Evolutionary conservation across 2,888 invertebrate species (phyloP).

Genomic region (Agapostemon virescens): DNA sequence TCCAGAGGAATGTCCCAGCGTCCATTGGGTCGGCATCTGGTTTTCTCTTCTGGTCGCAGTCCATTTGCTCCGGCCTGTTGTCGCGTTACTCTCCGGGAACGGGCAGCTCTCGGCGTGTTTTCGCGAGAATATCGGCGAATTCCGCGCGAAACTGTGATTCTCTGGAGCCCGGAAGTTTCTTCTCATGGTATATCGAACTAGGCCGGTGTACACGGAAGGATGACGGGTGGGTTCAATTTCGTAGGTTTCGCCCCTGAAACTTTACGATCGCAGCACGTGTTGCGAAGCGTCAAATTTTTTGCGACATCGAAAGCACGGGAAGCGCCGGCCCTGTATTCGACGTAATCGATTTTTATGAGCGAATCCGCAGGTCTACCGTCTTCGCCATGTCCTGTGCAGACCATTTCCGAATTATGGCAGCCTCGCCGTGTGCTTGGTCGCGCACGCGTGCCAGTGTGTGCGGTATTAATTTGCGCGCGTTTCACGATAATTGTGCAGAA

Average conservation of each 20-base stretch:
- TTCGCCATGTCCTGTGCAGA: slow-evolving; percentile 2
- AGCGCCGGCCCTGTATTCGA: neutral
- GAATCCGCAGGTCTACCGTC: slow-evolving; percentile 3
- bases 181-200: neutral
- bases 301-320: neutral
- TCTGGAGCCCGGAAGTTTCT: neutral
- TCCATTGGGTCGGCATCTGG: slow-evolving; percentile 63
- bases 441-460: slow-evolving; percentile 7
- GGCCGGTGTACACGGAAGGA: slow-evolving; percentile 10
- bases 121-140: slow-evolving; percentile 29
- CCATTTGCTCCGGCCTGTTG: slow-evolving; percentile 61
- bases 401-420: slow-evolving; percentile 37
- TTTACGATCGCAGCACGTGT: slow-evolving; percentile 43
- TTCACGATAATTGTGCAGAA: slow-evolving; percentile 63
- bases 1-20: slow-evolving; percentile 57
- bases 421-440: neutral
- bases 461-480: slow-evolving; percentile 56
- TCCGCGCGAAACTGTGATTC: slow-evolving; percentile 35
- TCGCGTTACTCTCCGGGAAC: slow-evolving; percentile 42
- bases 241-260: slow-evolving; percentile 12
- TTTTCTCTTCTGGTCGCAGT: slow-evolving; percentile 61
- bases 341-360: slow-evolving; percentile 4
- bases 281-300: slow-evolving; percentile 14
- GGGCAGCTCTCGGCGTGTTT: slow-evolving; percentile 14
- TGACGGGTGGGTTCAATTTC: slow-evolving; percentile 35